A percentile compares a stretch with the other conserved stretches of the same genome.
These are phyloP conservation scores for Resseliella maxima DNA, from an alignment of 2,888 invertebrate species.

Conservation along the genomic window DNA sequence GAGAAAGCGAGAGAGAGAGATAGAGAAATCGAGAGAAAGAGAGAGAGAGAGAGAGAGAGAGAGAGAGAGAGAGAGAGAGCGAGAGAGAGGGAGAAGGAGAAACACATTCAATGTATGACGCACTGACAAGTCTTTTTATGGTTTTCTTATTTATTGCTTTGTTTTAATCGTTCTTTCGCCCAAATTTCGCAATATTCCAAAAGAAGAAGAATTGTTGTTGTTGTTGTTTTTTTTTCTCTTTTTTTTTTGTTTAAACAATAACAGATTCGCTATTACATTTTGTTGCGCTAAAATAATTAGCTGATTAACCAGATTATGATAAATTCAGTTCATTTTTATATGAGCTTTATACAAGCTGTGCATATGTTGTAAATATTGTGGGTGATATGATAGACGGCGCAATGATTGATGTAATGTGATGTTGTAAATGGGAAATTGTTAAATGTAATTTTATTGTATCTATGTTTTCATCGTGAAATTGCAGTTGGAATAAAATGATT, in stretches of 20 bases:
- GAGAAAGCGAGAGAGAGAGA: too few species aligned
- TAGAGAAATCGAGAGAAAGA: too few species aligned
- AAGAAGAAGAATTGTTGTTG: background rate
- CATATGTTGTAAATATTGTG: conserved; percentile 2
- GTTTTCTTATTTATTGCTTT: background rate
- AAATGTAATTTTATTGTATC: background rate
- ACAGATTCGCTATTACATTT: background rate
- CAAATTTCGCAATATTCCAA: background rate
- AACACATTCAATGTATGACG: too few species aligned
- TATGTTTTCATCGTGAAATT: background rate
- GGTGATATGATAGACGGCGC: conserved; percentile 9
- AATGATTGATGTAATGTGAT: background rate
- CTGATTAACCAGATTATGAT: conserved; percentile 26
- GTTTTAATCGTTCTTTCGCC: background rate
- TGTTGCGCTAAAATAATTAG: conserved; percentile 12
- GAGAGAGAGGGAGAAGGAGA: too few species aligned
- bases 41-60: too few species aligned
- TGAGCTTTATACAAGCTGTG: background rate
- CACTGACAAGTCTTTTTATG: background rate
- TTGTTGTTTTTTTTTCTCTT: too few species aligned
- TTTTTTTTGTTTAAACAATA: too few species aligned
- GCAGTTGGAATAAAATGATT: conserved; percentile 3
- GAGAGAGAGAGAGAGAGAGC: too few species aligned
- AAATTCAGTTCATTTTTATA: background rate
- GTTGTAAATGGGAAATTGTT: background rate